Percentiles rank a stretch among this genome's conserved stretches.
Conservation (phyloP, 2,113 vertebrate genomes). For the Urocolius indicus region DNA sequence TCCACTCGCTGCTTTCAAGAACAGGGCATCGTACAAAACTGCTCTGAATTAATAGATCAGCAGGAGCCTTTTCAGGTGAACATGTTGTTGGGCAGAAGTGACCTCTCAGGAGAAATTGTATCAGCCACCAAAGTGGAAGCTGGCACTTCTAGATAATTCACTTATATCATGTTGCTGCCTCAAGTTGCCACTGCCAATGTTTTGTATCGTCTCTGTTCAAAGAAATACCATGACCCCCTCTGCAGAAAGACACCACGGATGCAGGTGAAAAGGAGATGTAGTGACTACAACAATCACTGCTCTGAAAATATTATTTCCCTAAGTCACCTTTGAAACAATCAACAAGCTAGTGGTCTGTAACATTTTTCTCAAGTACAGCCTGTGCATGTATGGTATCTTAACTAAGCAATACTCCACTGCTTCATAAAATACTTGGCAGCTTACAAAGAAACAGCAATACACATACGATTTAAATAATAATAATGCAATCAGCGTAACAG, state of each 20-base stretch:
- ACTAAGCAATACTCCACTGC: neutral
- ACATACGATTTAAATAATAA: neutral
- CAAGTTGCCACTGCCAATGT: neutral
- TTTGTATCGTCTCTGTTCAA: neutral
- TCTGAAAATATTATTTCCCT: fast-evolving
- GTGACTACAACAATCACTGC: neutral
- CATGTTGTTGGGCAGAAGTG: neutral
- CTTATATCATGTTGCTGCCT: neutral
- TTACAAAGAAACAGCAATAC: neutral
- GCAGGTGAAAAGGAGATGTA: neutral
- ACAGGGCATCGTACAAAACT: neutral
- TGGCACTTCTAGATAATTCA: neutral
- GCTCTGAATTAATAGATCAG: neutral
- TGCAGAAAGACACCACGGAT: neutral
- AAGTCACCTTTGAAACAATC: neutral
- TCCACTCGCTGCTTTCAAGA: neutral
- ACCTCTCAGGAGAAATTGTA: neutral
- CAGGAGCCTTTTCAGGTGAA: neutral
- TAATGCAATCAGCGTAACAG: fast-evolving
- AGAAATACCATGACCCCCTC: fast-evolving
- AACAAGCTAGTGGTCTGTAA: neutral
- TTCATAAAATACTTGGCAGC: neutral
- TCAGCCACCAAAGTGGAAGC: neutral
- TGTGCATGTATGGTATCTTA: neutral
- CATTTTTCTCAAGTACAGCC: fast-evolving